Base-by-base conservation (phyloP, 2,797 vertebrate species). In the Fratercula arctica region DNA sequence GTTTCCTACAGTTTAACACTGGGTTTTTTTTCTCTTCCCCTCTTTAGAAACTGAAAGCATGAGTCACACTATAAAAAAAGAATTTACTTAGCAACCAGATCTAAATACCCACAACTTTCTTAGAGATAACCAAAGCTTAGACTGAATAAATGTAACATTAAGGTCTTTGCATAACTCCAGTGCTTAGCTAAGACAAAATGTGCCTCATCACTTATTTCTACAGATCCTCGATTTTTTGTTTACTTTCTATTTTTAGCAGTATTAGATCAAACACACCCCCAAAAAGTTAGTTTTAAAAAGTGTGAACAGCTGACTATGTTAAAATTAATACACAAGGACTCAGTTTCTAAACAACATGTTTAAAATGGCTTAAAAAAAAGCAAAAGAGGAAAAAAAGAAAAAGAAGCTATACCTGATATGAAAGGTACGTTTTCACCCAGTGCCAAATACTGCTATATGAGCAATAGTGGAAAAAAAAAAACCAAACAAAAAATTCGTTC, bases 341-440 rank as follows among this genome's bases (percentile, higher is more conserved):
- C 84, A 67, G 59, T 90, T 95, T 92, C 78, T 92, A 90, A 96
- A 95, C 50, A 97, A 85, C 59, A 97, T 46, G 73, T 86, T 94
- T 93, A 95, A 97, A 97, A 96, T 29, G 23, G 37, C 26, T 90
- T 87, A 13, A 21, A 78, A 89, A 94, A 80, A 13, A 51, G 46
- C 46, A 70, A 86, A 77, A 80, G 78, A 90, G 78, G 59, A 95
- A 97, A 93, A 97, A 97, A 95, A 95, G 79, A 93, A 97, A 97
- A 94, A 93, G 93, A 96, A 97, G 81, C 78, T 98, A 98, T 98
- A 98, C 98, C 97, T 98, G 98, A 94, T 98, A 95, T 75, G 95
- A 98, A 98, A 98, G 95, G 96, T 98, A 97, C 97, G 84, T 95
- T 97, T 97, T 98, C 98, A 97, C 94, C 95, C 94, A 97, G 94